Percentiles rank a stretch among this genome's conserved stretches.
Conservation (phyloP, 2,797 vertebrate species). For the Lagodon rhomboides region DNA sequence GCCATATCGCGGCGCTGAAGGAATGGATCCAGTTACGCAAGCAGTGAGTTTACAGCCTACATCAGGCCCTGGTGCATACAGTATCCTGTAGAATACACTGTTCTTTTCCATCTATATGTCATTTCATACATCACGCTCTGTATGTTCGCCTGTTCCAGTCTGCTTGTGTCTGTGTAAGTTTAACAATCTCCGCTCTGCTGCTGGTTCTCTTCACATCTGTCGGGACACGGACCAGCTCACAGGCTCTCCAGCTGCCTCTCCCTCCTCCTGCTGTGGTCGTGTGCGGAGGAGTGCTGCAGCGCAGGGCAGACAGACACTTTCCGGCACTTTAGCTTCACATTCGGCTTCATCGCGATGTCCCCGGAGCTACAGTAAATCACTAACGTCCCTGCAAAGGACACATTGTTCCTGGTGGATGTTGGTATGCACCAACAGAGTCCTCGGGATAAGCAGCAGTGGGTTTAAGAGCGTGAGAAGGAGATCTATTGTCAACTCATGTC, state of each 20-base stretch:
- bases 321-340: slow-evolving; percentile 45
- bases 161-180: background rate
- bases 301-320: slow-evolving; percentile 41
- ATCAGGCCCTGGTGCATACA: background rate
- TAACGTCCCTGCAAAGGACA: slow-evolving; percentile 44
- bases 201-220: background rate
- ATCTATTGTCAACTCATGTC: slow-evolving; percentile 36
- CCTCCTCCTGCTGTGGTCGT: slow-evolving; percentile 18
- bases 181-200: background rate
- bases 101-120: background rate
- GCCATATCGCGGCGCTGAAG: no score
- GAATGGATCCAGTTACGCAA: background rate
- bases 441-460: background rate
- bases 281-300: slow-evolving; percentile 34
- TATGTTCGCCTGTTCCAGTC: background rate
- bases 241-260: slow-evolving; percentile 5
- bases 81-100: background rate
- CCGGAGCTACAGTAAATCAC: slow-evolving; percentile 44
- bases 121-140: background rate
- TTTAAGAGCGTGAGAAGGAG: slow-evolving; percentile 16
- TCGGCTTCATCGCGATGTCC: slow-evolving; percentile 41
- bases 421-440: slow-evolving; percentile 20
- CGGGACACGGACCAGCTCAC: background rate
- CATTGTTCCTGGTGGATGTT: slow-evolving; percentile 38
- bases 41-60: background rate